Evolutionary conservation across 2,888 invertebrate species (phyloP), one percentile per base, ranked within the genome.

Genomic region (Congeria kusceri): DNA sequence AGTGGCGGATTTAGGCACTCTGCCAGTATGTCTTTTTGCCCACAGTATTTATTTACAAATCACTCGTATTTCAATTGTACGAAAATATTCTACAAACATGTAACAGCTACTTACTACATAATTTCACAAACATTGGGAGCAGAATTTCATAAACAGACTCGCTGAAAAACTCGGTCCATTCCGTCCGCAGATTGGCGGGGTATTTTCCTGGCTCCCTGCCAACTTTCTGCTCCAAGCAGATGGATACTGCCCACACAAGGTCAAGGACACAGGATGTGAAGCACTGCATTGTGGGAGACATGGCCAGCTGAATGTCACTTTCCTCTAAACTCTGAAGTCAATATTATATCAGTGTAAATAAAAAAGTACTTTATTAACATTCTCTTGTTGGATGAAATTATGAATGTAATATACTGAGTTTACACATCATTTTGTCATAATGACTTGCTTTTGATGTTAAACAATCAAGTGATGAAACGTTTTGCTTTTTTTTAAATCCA

Each of bases 161-260:
- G 76, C 95, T 95, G 94, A 97, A 96, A 69, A 97, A 95, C 92
- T 96, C 96, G 64, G 94, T 93, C 97, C 97, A 97, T 94, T 97
- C 97, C 67, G 95, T 94, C 29, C 94, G 90, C 63, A 95, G 95
- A 84, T 92, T 88, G 1, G 79, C 76, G n/a, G 92, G 92, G 64
- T 83, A 86, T 3, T 65, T 70, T 44, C 79, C 68, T 39, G 85
- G 63, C 25, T 74, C 53, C 7, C 58, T 47, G 3, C 73, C 74
- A 27, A 84, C 64, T 47, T 77, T 71, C 11, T 49, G 76, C 39
- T 84, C 74, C 56, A 90, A 83, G 95, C 88, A 86, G 23, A 71
- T 59, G 11, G 86, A 89, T 86, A 95, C 85, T 85, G 95, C 32
- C 0, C 77, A 57, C 11, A 91, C 66, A 39, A 92, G 85, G 25